Evolutionary conservation across 2,888 invertebrate genomes (phyloP).

Genomic region (Morpho helenor): DNA sequence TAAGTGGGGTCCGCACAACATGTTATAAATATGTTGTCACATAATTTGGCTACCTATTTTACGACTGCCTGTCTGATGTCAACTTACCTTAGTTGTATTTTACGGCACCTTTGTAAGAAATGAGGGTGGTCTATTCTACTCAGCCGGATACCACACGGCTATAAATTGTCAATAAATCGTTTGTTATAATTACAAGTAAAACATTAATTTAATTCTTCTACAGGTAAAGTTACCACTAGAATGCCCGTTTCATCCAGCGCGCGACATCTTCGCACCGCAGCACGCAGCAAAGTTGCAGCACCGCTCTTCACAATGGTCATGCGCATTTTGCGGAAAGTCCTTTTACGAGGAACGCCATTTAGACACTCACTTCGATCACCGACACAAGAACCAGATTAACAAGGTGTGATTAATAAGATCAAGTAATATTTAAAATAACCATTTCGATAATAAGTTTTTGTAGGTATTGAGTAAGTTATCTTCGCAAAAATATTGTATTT

Average conservation of each 20-base stretch:
- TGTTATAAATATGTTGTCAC: too few species aligned
- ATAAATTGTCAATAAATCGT: neutral
- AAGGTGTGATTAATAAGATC: conserved; percentile 73
- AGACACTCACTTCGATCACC: conserved; percentile 93
- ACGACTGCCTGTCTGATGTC: too few species aligned
- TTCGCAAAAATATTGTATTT: too few species aligned
- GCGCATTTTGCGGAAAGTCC: conserved; percentile 93
- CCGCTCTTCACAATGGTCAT: conserved; percentile 93
- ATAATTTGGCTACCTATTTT: too few species aligned
- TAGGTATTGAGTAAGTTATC: too few species aligned
- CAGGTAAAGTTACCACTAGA: conserved; percentile 90
- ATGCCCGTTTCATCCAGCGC: conserved; percentile 92
- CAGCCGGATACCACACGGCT: neutral
- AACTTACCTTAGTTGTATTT: too few species aligned
- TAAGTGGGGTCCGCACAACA: too few species aligned
- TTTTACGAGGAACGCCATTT: conserved; percentile 93
- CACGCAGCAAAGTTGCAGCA: conserved; percentile 92
- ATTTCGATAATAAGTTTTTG: too few species aligned
- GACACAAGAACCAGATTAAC: conserved; percentile 91
- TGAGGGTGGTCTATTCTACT: too few species aligned
- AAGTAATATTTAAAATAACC: too few species aligned
- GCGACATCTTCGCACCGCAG: conserved; percentile 93
- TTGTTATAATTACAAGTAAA: neutral
- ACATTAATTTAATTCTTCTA: neutral
- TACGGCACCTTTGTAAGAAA: too few species aligned